Base-by-base conservation (phyloP, 2,888 invertebrate species). In the Cantharis flavilabris region DNA sequence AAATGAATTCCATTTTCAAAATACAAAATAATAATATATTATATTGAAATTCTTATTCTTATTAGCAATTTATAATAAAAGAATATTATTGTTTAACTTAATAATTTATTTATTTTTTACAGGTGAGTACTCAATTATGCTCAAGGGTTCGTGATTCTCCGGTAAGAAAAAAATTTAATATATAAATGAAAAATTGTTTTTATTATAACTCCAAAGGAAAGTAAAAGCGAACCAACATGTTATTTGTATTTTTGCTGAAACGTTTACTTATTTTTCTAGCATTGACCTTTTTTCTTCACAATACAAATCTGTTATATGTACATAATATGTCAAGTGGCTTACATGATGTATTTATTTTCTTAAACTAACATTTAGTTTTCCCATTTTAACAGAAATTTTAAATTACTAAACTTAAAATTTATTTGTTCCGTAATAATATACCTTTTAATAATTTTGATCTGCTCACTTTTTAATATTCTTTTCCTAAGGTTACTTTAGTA, bases 1-100 rank as follows among this genome's bases (percentile, higher is more conserved):
- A 62, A 69, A 71, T 75, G 71, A 62, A 71, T 75, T 70, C 69
- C 62, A 67, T 67, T 75, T 75, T 75, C 65, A 71, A 71, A 75
- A 75, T 28, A 71, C 62, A 26, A 71, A 62, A 62, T 23, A 64
- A n/a, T 70, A 70, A 70, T 74, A 33, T 70, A 74, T 2, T 20
- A 20, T 63, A 70, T 74, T 70, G 49, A n/a, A 49, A 49, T 49
- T n/a, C n/a, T 30, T 26, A 49, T 49, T n/a, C n/a, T 30, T 26
- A 26, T 26, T 49, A n/a, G n/a, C 49, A n/a, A 49, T 49, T 49
- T 49, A n/a, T 49, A 9, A 7, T n/a, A 13, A 13, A n/a, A 49
- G 7, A 49, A 7, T 49, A 49, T 49, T 49, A 49, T 49, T 4
- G n/a, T 49, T 49, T 49, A 49, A 33, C n/a, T 49, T 49, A 49